Evolutionary conservation across 2,797 vertebrate genomes (phyloP), one percentile per base, ranked within the genome.

Genomic region (Amphiprion clarkii): DNA sequence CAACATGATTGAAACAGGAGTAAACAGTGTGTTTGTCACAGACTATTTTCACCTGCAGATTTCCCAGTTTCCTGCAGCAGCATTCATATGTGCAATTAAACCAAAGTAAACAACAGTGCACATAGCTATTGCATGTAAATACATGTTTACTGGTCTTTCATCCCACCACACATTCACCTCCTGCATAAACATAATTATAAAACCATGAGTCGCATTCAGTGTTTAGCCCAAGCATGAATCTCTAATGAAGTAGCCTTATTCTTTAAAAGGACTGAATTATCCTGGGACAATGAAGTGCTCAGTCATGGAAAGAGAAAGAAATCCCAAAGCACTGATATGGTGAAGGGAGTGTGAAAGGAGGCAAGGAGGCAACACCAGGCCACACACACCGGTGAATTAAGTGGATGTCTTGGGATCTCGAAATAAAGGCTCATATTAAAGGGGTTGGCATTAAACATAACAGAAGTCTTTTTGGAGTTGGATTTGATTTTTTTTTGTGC

Each of bases 251-350:
- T 49, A 58, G 44, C 52, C 64, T 72, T 69, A 56, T 61, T 77
- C 42, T 84, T 64, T 60, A 53, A 69, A 69, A 48, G 62, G 63
- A 63, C 56, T 66, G 13, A 79, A 82, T 60, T 70, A 75, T 76
- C 87, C 56, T 14, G 74, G 84, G 85, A 91, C 36, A 48, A 65
- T 71, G 39, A 87, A 69, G 64, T 77, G 84, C 71, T 79, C 57
- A 75, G 83, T 89, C 85, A 87, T 79, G 62, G 78, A 89, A 88
- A 85, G 49, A 69, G 51, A 82, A 46, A 69, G 44, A 74, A 89
- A 76, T 90, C 88, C 85, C 85, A 67, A 8, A 42, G 83, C 61
- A 19, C 56, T 63, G 68, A 69, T 61, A 16, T 29, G 59, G 27
- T 62, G 68, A 58, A 66, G 65, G 54, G 44, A 16, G 4, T 64